A percentile compares a stretch with the other conserved stretches of the same genome.
phyloP scores from a whole-genome alignment of 2,797 vertebrate genomes.

The Helostoma temminkii region DNA sequence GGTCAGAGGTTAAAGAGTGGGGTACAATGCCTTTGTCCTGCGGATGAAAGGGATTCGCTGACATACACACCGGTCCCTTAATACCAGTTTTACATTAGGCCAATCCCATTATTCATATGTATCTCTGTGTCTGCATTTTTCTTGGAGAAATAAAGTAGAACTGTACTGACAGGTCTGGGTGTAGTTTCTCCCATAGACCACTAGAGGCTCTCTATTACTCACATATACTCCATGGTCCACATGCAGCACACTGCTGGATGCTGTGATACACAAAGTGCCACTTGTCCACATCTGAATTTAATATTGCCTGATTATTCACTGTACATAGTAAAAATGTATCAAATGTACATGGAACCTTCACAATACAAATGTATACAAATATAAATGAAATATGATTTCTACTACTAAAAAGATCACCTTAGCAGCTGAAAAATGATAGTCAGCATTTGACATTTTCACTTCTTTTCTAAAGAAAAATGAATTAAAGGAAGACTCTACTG shows the following conservation, averaged over 20 bases:
- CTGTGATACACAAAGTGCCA: slow-evolving; percentile 7
- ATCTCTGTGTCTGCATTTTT: neutral
- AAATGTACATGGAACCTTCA: too few species aligned
- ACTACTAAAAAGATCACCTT: neutral
- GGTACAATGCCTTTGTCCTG: too few species aligned
- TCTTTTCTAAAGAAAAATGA: slow-evolving; percentile 24
- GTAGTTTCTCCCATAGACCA: slow-evolving; percentile 43
- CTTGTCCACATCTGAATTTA: too few species aligned
- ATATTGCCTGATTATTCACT: neutral
- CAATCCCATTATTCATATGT: neutral
- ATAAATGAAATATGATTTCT: neutral
- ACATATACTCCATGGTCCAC: slow-evolving; percentile 39
- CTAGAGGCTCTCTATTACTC: slow-evolving; percentile 76
- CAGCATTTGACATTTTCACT: slow-evolving; percentile 38
- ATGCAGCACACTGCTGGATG: slow-evolving; percentile 30
- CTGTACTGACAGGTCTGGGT: neutral
- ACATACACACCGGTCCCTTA: too few species aligned
- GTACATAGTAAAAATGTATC: too few species aligned
- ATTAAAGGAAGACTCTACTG: slow-evolving; percentile 23
- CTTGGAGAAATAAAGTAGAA: neutral
- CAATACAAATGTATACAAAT: too few species aligned
- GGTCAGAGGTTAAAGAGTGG: slow-evolving; percentile 9
- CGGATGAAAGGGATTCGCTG: too few species aligned
- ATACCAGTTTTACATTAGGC: too few species aligned
- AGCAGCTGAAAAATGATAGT: slow-evolving; percentile 4